These are phyloP conservation scores for Cephalopholis sonnerati DNA, from an alignment of 2,113 vertebrate genomes.

Conservation along the genomic window DNA sequence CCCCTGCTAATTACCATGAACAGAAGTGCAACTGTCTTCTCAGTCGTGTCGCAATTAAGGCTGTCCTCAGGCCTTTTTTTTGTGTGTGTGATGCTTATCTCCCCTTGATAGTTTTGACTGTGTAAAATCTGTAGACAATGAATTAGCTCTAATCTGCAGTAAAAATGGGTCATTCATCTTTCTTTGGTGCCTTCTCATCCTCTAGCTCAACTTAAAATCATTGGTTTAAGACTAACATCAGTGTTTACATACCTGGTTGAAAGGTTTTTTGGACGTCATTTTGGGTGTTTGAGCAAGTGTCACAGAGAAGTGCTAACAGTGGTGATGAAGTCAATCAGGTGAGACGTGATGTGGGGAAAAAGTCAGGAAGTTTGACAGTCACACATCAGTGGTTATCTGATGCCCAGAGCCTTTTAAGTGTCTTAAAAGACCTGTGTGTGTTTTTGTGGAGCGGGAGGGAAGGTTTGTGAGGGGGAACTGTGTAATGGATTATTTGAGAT, in stretches of 20 bases:
- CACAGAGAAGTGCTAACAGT: conserved; percentile 36
- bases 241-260: conserved; percentile 18
- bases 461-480: not conserved
- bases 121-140: conserved; percentile 10
- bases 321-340: conserved; percentile 25
- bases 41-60: not conserved
- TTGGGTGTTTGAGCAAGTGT: conserved; percentile 17
- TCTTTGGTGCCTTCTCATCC: not conserved
- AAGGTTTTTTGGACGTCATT: not conserved
- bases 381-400: conserved; percentile 41
- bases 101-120: not conserved
- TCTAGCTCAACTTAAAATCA: not conserved
- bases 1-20: not conserved
- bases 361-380: conserved; percentile 67
- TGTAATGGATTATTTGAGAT: conserved; percentile 35
- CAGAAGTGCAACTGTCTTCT: not conserved
- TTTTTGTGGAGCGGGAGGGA: not conserved
- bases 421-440: conserved; percentile 53
- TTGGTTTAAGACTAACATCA: conserved; percentile 1
- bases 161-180: not conserved
- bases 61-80: not conserved
- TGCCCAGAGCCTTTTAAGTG: conserved; percentile 46
- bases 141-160: conserved; percentile 1
- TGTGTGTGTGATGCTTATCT: not conserved
- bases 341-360: conserved; percentile 1